Evolutionary conservation across 2,113 vertebrate genomes (phyloP).

Genomic region (Phylloscopus trochiloides): DNA sequence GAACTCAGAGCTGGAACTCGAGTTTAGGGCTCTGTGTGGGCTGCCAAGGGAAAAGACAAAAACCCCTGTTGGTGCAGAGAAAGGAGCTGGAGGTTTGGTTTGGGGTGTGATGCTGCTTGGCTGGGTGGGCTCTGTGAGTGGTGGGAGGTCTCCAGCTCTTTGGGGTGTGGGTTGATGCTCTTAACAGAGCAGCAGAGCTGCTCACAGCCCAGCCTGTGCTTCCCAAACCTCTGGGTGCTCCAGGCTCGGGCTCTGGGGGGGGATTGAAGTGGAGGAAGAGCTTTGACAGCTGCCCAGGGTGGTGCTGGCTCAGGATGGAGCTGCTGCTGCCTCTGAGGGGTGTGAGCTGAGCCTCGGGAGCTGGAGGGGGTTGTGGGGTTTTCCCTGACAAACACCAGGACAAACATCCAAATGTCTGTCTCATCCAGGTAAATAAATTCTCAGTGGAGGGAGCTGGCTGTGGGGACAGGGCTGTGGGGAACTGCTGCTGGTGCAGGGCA

Average conservation of each 20-base stretch:
- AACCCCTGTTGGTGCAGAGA: not conserved
- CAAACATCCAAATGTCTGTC: rapidly evolving
- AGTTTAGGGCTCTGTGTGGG: not conserved
- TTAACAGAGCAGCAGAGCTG: not conserved
- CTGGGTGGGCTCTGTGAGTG: rapidly evolving
- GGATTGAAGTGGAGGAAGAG: not conserved
- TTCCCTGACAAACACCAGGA: not conserved
- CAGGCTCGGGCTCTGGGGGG: not conserved
- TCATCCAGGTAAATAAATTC: rapidly evolving
- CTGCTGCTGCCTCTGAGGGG: not conserved
- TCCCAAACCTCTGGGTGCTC: not conserved
- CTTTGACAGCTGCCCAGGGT: not conserved
- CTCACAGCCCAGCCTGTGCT: rapidly evolving
- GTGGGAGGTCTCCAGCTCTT: not conserved
- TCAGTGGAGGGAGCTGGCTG: not conserved
- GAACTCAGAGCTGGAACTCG: not conserved
- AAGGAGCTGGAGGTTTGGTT: not conserved
- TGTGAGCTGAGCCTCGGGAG: not conserved
- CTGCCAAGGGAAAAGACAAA: no score
- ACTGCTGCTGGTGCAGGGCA: not conserved
- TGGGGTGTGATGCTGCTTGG: not conserved
- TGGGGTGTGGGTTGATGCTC: not conserved
- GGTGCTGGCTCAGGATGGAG: not conserved
- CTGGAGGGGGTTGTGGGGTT: no score
- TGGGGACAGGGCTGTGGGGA: not conserved